Conservation (phyloP, 2,797 vertebrate species). For the Myripristis murdjan region DNA sequence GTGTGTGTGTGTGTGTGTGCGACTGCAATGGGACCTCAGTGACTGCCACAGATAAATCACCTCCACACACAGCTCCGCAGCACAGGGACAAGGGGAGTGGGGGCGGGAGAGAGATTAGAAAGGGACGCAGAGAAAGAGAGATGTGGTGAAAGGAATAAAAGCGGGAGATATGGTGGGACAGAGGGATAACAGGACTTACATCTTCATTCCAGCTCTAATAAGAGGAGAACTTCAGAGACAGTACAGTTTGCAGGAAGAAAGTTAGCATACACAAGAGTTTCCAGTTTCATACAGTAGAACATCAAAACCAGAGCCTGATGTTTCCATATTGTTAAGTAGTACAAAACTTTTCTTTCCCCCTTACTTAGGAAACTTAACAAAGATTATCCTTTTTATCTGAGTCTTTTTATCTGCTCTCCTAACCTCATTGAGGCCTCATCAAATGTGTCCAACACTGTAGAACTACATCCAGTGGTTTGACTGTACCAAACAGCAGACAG, state of each 20-base stretch:
- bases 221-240: constrained; percentile 1
- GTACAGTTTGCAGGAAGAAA: not conserved
- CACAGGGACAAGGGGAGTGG: constrained; percentile 66
- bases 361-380: not conserved
- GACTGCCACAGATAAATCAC: constrained; percentile 92
- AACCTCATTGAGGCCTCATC: constrained; percentile 13
- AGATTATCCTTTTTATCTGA: constrained; percentile 21
- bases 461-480: not conserved
- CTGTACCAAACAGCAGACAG: not conserved
- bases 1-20: constrained; percentile 39
- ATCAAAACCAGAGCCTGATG: constrained; percentile 2
- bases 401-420: not conserved
- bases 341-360: constrained; percentile 6
- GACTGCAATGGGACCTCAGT: constrained; percentile 83
- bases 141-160: constrained; percentile 58
- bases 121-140: constrained; percentile 40
- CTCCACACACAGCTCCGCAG: constrained; percentile 72
- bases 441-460: constrained; percentile 15
- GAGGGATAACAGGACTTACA: constrained; percentile 38
- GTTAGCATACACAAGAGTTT: constrained; percentile 9
- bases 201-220: constrained; percentile 29
- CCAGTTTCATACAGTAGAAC: constrained; percentile 14
- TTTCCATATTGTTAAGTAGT: not conserved
- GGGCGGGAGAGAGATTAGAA: constrained; percentile 70
- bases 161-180: constrained; percentile 29